Evolutionary conservation across 1,140 invertebrate genomes (phyloP), one percentile per base, ranked within the genome.

Genomic region (Gonioctena quinquepunctata): DNA sequence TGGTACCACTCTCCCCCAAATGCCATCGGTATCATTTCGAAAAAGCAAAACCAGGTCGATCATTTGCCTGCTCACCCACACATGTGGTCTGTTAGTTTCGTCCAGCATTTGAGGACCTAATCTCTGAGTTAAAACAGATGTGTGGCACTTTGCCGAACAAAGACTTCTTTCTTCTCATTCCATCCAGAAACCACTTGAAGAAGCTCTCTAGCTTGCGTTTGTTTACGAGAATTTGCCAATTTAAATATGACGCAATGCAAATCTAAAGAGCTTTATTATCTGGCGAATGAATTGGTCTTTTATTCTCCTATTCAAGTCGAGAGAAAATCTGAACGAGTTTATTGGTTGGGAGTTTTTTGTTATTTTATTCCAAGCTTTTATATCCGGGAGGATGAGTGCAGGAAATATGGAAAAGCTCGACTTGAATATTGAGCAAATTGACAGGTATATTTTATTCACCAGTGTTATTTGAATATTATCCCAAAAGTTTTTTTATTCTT

Each of bases 121-220:
- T 71, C 69, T 60, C 69, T 74, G 72, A 74, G 69, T 60, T 27
- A 66, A 74, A 74, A 52, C 72, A 74, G 72, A 74, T 74, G 72
- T 74, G 72, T 74, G 62, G 63, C 72, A 71, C 69, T 74, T 71
- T 68, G 66, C 68, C 71, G 65, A 74, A 74, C 69, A 74, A 71
- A 74, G 69, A 71, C 57, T 25, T 65, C 50, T 66, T 65, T 71
- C 65, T 74, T 71, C 23, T 66, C 59, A 49, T 68, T 11, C 16
- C 33, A 8, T 3, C 13, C 13, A 42, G 33, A 42, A 42, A 42
- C 33, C 7, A 42, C 33, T 42, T n/a, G 8, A 42, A 42, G 22
- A 64, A 49, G 62, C 49, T 48, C 42, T n/a, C 11, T 33, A n/a
- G 8, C n/a, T 42, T 18, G 49, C 23, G 18, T 42, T 56, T 67